A percentile compares a stretch with the other conserved stretches of the same genome.
phyloP scores from a whole-genome alignment of 2,113 vertebrate genomes.

The Hyla sarda region DNA sequence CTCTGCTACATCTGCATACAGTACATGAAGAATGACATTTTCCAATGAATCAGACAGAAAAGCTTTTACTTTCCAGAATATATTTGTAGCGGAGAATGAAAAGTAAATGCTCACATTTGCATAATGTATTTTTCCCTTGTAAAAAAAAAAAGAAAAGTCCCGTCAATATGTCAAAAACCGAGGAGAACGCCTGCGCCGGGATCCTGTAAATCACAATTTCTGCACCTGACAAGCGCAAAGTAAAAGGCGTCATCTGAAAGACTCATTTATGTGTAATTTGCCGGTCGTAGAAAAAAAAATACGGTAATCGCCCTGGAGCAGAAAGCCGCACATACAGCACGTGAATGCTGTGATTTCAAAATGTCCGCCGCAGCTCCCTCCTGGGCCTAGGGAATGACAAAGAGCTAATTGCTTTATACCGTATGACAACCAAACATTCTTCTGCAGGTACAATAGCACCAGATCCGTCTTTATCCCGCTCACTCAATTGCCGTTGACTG shows the following conservation, averaged over 20 bases:
- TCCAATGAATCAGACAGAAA: neutral
- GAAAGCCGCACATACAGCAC: too few relatives aligned
- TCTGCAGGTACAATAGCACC: neutral
- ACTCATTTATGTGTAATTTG: neutral
- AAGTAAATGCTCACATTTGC: neutral
- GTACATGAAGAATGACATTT: neutral
- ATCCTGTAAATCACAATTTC: neutral
- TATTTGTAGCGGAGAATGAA: neutral
- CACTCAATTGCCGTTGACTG: slow-evolving; percentile 6
- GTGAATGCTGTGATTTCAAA: neutral
- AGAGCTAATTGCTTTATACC: neutral
- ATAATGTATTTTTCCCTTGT: neutral
- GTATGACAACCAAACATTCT: neutral
- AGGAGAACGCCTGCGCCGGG: neutral
- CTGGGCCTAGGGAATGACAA: neutral
- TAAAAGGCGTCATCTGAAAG: neutral
- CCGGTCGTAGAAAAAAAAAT: neutral
- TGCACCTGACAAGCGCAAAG: neutral
- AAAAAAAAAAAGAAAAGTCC: neutral
- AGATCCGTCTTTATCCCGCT: slow-evolving; percentile 14
- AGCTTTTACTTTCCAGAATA: neutral
- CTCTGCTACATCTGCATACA: neutral
- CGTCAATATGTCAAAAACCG: neutral
- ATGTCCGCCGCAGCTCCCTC: neutral
- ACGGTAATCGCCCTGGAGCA: neutral